Percentiles rank a stretch among this genome's conserved stretches.
Conservation (phyloP, 2,797 vertebrate species). For the Sebastes iracundus region DNA sequence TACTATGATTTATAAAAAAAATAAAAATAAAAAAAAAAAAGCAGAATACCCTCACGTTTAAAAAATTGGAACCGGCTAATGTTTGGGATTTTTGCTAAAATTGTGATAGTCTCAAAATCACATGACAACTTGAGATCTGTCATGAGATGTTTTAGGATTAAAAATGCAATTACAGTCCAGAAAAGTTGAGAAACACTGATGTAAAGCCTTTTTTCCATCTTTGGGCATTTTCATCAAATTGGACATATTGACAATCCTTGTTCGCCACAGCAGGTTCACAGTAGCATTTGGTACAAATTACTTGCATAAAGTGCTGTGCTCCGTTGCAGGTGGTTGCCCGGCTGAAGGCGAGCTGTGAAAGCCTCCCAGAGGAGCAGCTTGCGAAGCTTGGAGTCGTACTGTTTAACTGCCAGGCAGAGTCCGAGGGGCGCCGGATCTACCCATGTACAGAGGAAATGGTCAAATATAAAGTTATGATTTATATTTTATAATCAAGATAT, state of each 20-base stretch:
- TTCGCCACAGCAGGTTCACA: not conserved
- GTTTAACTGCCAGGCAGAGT: constrained; percentile 85
- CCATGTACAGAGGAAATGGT: constrained; percentile 82
- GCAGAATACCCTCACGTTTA: not conserved
- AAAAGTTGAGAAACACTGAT: not conserved
- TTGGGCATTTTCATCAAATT: not conserved
- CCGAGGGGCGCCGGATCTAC: constrained; percentile 77
- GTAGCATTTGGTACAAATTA: no score
- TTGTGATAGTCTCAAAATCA: not conserved
- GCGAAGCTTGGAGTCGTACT: constrained; percentile 83
- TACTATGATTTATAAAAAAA: not conserved
- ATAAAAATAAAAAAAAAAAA: no score
- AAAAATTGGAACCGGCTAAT: not conserved
- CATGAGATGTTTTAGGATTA: not conserved
- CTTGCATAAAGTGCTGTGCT: not conserved
- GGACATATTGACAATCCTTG: no score
- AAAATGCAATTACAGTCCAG: not conserved
- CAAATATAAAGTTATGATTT: not conserved
- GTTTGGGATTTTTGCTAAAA: not conserved
- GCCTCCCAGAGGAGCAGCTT: constrained; percentile 83
- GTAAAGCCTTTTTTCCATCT: not conserved
- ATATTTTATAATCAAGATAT: not conserved
- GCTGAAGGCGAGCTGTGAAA: constrained; percentile 76
- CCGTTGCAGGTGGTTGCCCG: constrained; percentile 75
- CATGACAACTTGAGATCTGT: not conserved